Base-by-base conservation (phyloP, 2,113 vertebrate genomes). In the Larimichthys crocea region DNA sequence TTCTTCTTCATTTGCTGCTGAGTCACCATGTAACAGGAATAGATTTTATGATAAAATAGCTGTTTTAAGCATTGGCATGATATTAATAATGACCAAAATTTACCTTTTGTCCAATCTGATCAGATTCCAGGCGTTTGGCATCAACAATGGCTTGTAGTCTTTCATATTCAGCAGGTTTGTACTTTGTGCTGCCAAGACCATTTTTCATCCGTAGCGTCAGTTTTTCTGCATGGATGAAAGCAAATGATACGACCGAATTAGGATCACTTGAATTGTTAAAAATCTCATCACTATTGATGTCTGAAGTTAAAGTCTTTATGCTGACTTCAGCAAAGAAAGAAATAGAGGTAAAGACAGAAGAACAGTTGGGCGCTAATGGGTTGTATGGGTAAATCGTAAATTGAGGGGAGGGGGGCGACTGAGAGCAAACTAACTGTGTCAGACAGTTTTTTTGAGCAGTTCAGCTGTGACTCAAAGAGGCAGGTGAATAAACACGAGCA, bases 21-120 rank as follows among this genome's bases (percentile, higher is more conserved):
- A 85, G 75, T 83, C 20, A 49, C 22, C 11, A 10, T 65, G 29
- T 26, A 82, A 67, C 35, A 82, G 26, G 16, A 52, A 85, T 72
- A 7, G 26, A 74, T 86, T 67, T 69, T 57, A 46, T 73, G 22
- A 57, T 68, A 56, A 72, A 26, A 56, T 24, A 49, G 46, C 24
- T n/a, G 44, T 88, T 74, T 86, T 56, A 74, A 86, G 50, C 22
- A 49, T 24, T 69, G 11, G 15, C 60, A 64, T 57, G 24, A 71
- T 77, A 70, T 55, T 76, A 35, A 88, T 44, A 44, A 56, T 31
- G 15, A 84, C 20, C n/a, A 40, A 74, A 67, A 79, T 65, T 63
- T 96, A 99, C 98, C 97, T 97, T 97, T 88, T 95, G 85, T 48
- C 96, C 94, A 85, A 94, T 94, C 78, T 93, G 85, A 87, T 92